Percentiles rank a stretch among this genome's conserved stretches.
phyloP scores from a whole-genome alignment of 2,888 invertebrate species.

The Tipula confusa region DNA sequence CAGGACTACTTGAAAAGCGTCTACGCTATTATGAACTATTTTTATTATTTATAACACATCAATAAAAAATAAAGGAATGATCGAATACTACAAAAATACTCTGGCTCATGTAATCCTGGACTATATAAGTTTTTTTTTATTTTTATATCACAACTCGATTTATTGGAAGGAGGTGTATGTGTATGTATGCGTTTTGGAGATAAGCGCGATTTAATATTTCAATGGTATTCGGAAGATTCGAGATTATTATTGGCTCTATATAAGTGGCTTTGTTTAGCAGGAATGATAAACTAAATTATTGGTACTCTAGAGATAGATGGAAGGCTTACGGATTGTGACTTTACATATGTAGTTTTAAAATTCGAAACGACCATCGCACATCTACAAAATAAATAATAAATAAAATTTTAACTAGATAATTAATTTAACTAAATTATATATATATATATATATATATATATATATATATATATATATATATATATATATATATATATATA shows the following conservation, averaged over 20 bases:
- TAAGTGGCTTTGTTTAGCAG: neutral
- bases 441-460: neutral
- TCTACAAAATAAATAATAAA: conserved; percentile 6
- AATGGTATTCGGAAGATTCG: neutral
- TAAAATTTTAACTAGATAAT: neutral
- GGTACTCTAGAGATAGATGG: neutral
- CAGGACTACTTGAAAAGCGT: neutral
- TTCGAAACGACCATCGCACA: neutral
- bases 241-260: neutral
- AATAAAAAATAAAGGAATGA: neutral
- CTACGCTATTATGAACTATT: neutral
- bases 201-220: neutral
- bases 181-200: neutral
- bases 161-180: neutral
- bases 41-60: neutral
- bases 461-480: neutral
- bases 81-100: neutral
- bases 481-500: too few relatives aligned
- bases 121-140: neutral
- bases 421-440: neutral
- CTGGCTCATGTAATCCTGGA: neutral
- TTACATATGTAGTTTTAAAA: neutral
- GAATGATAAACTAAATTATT: neutral
- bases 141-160: neutral
- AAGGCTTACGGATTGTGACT: neutral